phyloP scores from a whole-genome alignment of 2,797 vertebrate genomes.

The Anniella stebbinsi region DNA sequence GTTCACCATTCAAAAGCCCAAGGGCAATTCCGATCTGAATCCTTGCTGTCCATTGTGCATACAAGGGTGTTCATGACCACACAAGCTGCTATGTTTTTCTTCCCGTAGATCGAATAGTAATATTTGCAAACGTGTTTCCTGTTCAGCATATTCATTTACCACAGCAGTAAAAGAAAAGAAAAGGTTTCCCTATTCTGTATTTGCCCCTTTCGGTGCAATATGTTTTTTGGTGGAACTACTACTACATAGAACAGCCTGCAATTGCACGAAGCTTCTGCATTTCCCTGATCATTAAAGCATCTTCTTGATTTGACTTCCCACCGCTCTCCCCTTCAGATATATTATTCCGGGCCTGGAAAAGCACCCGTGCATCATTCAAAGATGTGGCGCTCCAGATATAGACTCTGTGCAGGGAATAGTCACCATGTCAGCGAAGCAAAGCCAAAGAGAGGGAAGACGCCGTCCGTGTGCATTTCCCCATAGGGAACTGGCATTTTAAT shows the following conservation, averaged over 20 bases:
- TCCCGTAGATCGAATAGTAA: not conserved
- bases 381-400: conserved; percentile 25
- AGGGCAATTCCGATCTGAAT: not conserved
- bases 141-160: not conserved
- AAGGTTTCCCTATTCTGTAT: not conserved
- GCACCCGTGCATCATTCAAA: conserved; percentile 57
- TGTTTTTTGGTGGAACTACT: not conserved
- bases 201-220: not conserved
- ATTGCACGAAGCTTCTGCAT: conserved; percentile 34
- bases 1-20: not conserved
- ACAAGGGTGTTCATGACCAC: too few relatives aligned
- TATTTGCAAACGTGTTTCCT: not conserved
- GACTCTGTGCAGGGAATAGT: conserved; percentile 45
- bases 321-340: conserved; percentile 24
- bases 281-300: conserved; percentile 38
- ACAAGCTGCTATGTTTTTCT: too few relatives aligned
- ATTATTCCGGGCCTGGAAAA: conserved; percentile 46
- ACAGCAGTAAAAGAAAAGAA: not conserved
- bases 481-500: conserved; percentile 62
- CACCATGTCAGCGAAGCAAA: conserved; percentile 55
- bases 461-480: conserved; percentile 47
- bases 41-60: not conserved
- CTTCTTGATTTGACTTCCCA: conserved; percentile 53
- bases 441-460: conserved; percentile 42
- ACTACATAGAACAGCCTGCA: fast-evolving